Evolutionary conservation across 2,888 invertebrate species (phyloP), one percentile per base, ranked within the genome.

Genomic region (Drosophila mayaguana): DNA sequence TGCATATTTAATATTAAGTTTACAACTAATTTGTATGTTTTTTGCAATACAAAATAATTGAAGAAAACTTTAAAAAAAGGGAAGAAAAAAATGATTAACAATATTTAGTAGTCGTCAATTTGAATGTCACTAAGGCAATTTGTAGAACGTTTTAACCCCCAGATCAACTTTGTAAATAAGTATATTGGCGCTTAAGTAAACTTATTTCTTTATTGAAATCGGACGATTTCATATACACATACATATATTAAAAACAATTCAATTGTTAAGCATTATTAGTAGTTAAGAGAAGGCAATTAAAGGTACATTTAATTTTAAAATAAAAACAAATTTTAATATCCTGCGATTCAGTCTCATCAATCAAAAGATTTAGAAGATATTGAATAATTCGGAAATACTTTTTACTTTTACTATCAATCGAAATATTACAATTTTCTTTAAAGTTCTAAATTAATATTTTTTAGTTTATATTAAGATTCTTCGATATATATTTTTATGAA

Each of bases 221-320:
- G 25, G 34, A 62, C 55, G 48, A 69, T 50, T 68, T 68, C 38
- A 43, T n/a, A 22, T 34, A 56, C 50, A 87, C 46, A 75, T 63
- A 75, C 55, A 66, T 42, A 63, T 50, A 81, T 57, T 51, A 60
- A 84, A 81, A 77, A 86, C 89, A 90, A 86, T 86, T 89, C 75
- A 87, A 89, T 89, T 89, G 89, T 88, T 87, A 88, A 89, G 85
- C 85, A 86, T 89, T 86, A 89, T 63, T 87, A 87, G 82, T 67
- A 77, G 72, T 66, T 89, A 86, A 86, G 89, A 71, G 77, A 84
- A 64, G 86, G 88, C 85, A 89, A 86, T 89, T 86, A 86, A 89
- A 87, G 89, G 88, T 87, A 81, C 50, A 87, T 78, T 78, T 83
- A 84, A 84, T 77, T 87, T 86, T 73, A 81, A 89, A 50, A 87